These are phyloP conservation scores for Porites cylindrica DNA, from an alignment of 92 coral and sea anemone species.

Conservation along the genomic window DNA sequence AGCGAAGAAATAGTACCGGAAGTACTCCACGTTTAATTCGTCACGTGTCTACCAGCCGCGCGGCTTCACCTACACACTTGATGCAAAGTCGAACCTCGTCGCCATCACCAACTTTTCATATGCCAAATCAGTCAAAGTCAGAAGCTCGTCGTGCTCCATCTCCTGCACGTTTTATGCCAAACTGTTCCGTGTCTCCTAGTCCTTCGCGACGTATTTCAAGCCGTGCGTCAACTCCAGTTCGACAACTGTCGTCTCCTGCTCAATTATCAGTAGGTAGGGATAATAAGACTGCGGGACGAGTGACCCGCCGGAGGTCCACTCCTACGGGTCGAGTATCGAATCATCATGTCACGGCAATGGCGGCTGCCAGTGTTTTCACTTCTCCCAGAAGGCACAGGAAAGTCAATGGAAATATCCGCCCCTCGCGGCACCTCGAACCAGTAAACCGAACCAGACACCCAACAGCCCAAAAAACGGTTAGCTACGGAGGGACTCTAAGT, in stretches of 20 bases:
- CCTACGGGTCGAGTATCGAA: slow-evolving; percentile 12
- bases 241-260: slow-evolving; percentile 20
- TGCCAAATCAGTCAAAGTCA: slow-evolving; percentile 22
- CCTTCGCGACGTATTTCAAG: not conserved
- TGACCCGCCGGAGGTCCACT: slow-evolving; percentile 24
- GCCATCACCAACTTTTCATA: slow-evolving; percentile 17
- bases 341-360: slow-evolving; percentile 26
- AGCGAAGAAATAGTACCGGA: slow-evolving; percentile 47
- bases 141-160: slow-evolving; percentile 26
- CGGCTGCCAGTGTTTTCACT: slow-evolving; percentile 63
- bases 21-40: slow-evolving; percentile 38
- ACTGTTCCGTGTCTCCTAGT: slow-evolving; percentile 29
- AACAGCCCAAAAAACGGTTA: slow-evolving; percentile 12
- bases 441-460: slow-evolving; percentile 10
- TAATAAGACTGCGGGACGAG: slow-evolving; percentile 15
- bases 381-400: slow-evolving; percentile 69
- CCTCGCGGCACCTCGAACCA: slow-evolving; percentile 23
- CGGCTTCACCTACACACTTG: not conserved
- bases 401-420: slow-evolving; percentile 56
- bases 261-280: slow-evolving; percentile 1
- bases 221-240: slow-evolving; percentile 18
- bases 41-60: slow-evolving; percentile 5
- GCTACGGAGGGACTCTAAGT: slow-evolving; percentile 27
- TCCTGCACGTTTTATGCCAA: slow-evolving; percentile 16
- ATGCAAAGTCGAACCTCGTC: slow-evolving; percentile 22